Conservation (phyloP, 2,888 invertebrate species). For the Thymelicus acteon region DNA sequence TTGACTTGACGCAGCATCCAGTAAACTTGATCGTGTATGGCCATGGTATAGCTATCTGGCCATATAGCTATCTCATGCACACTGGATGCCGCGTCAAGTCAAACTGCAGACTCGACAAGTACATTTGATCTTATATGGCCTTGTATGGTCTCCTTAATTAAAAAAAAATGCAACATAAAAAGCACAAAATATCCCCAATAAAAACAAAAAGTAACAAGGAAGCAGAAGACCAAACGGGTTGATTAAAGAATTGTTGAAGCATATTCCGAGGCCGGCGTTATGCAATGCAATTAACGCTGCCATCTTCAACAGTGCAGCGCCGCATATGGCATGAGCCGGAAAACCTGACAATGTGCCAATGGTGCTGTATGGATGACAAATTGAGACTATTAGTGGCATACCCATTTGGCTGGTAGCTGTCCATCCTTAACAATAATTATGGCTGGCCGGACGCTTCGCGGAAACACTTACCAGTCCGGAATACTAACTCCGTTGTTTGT, state of each 20-base stretch:
- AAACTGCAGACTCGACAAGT: no score
- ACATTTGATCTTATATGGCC: no score
- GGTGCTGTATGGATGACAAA: conserved; percentile 17
- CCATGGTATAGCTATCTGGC: no score
- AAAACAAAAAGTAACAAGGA: background rate
- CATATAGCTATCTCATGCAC: no score
- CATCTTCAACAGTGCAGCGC: background rate
- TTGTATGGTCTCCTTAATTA: no score
- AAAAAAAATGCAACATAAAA: no score
- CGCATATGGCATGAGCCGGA: conserved; percentile 22
- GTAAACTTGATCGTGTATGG: no score
- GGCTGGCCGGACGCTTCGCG: conserved; percentile 13
- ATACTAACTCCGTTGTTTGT: background rate
- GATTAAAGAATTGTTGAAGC: background rate
- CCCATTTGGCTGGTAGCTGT: conserved; percentile 16
- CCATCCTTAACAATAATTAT: conserved; percentile 19
- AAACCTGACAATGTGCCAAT: conserved; percentile 12
- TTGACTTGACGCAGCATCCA: no score
- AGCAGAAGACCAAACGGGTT: background rate
- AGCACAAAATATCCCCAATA: background rate
- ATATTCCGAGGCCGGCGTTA: background rate
- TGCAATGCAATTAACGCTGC: conserved; percentile 19
- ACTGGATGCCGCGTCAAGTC: no score
- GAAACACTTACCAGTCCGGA: conserved; percentile 13
- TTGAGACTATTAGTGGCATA: conserved; percentile 19